Percentiles rank a stretch among this genome's conserved stretches.
Evolutionary conservation across 1,140 invertebrate species (phyloP).

Genomic region (Hestina assimilis): DNA sequence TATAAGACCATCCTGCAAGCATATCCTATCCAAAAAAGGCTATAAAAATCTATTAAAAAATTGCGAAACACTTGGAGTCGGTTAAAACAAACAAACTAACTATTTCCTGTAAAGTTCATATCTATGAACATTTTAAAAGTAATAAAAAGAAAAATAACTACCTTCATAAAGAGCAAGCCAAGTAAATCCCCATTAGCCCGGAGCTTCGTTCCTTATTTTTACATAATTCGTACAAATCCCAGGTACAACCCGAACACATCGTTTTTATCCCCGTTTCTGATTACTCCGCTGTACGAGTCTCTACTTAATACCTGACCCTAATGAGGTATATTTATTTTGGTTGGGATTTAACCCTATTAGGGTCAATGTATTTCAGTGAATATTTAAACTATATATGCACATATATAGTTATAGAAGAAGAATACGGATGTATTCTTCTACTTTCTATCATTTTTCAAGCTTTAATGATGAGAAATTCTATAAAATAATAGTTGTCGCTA

Average conservation of each 20-base stretch:
- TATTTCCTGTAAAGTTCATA: neutral
- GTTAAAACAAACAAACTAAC: too few relatives aligned
- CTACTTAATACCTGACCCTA: conserved; percentile 6
- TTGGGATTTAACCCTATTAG: neutral
- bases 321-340: conserved; percentile 12
- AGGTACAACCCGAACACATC: conserved; percentile 4
- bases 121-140: neutral
- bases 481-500: too few relatives aligned
- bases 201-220: neutral
- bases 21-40: too few relatives aligned
- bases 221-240: conserved; percentile 13
- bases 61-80: too few relatives aligned
- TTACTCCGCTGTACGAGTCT: conserved; percentile 8
- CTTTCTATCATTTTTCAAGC: neutral
- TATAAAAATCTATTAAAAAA: too few relatives aligned
- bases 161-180: neutral
- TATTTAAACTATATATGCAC: too few relatives aligned
- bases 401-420: too few relatives aligned
- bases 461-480: too few relatives aligned
- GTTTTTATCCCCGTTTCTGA: conserved; percentile 7
- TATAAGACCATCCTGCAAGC: too few relatives aligned
- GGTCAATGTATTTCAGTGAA: neutral
- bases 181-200: neutral
- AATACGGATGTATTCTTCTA: neutral
- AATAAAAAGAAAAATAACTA: neutral